Base-by-base conservation (phyloP, 2,113 vertebrate species). In the Propithecus coquereli region DNA sequence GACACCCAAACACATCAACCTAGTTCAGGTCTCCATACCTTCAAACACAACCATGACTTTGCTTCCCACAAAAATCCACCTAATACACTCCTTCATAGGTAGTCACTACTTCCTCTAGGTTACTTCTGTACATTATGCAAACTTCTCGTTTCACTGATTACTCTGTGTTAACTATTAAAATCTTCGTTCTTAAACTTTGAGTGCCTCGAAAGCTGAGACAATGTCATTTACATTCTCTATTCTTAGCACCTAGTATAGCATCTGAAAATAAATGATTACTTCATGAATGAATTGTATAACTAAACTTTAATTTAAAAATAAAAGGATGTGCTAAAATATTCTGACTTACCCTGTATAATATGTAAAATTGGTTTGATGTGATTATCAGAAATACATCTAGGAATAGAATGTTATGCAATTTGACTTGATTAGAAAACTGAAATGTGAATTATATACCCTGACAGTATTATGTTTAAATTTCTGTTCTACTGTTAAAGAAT, bases 241-340 rank as follows among this genome's bases (percentile, higher is more conserved):
- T 92, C 54, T 91, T 66, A 93, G 68, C 3, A 86, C 8, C 30
- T 37, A 59, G 18, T 27, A 27, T 2, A 74, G 8, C 6, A 30
- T 10, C n/a, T 54, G 8, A 77, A 89, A 81, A 65, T 30, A 45
- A 85, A 47, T 32, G 66, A 74, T 22, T 79, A 10, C 2, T 45
- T 81, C 32, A 73, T 71, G 5, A 95, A 71, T n/a, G 54, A 57
- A 89, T 11, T 45, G 3, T 34, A 80, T 77, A 70, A 40, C 8
- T 80, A 43, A 59, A 23, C 82, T 79, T 83, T 80, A 89, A 82
- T 73, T 91, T 68, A 25, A 93, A 96, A 96, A 68, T 45, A 83
- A 18, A 77, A 79, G 63, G 27, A 40, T n/a, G 66, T 20, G 40
- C 9, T 86, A 89, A 91, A 87, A 71, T 86, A 89, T 57, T 66